Evolutionary conservation across 2,113 vertebrate species (phyloP), one percentile per base, ranked within the genome.

Genomic region (Rhea pennata): DNA sequence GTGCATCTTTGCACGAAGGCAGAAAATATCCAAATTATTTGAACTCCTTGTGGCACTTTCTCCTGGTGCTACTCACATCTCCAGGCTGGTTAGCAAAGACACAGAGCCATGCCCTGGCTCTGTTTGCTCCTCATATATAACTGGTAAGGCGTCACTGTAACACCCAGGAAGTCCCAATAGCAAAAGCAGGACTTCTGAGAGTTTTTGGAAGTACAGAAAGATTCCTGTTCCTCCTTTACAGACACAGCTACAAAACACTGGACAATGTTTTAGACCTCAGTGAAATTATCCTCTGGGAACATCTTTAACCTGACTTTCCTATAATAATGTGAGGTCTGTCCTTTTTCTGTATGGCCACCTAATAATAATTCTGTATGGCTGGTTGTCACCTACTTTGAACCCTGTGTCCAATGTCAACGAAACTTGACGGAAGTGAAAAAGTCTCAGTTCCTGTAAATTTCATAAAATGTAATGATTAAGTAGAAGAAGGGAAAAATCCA

Each of bases 291-390:
- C 6, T 61, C 27, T n/a, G 27, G 56, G 27, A 6, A 5, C 59
- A 59, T 71, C 50, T 77, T 67, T 56, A 71, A 14, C 33, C 36
- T 29, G 20, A 39, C 39, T 76, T 44, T 54, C 82, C 75, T n/a
- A 13, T 0, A 54, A 26, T 10, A 83, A 62, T 0, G 0, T 6
- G 31, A 71, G 10, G 26, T 46, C 59, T 22, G 10, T 65, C 61
- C 73, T 62, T 46, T 29, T 58, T 46, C 59, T 71, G 61, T 33
- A 46, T 1, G 4, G 36, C 11, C 26, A 66, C 14, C 22, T 2
- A 0, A 36, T 36, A 36, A 36, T 36, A 36, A 36, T 36, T 36
- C 44, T 56, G 40, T 36, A 36, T 36, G 36, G 36, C 31, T 27
- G 46, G 69, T 15, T 87, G 54, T 46, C 54, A 64, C 15, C 2